These are phyloP conservation scores for Drosophila malerkotliana DNA, from an alignment of 1,140 invertebrate species.

Conservation along the genomic window DNA sequence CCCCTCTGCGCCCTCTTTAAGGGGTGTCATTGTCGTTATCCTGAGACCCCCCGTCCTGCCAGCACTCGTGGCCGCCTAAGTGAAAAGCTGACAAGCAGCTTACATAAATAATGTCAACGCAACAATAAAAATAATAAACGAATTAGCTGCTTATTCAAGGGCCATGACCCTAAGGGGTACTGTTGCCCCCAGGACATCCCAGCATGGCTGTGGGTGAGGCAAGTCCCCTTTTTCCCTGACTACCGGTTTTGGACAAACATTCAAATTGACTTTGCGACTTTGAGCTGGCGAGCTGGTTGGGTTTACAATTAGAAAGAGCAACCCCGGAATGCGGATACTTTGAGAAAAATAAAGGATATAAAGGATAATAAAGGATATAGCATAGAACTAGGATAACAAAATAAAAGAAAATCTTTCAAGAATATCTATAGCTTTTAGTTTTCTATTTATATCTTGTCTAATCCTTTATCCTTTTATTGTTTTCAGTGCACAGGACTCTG, in stretches of 20 bases:
- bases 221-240: slow-evolving; percentile 18
- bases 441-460: not conserved
- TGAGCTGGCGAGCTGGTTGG: slow-evolving; percentile 50
- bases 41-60: not conserved
- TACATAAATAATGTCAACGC: slow-evolving; percentile 82
- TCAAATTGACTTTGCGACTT: slow-evolving; percentile 74
- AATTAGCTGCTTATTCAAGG: slow-evolving; percentile 77
- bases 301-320: slow-evolving; percentile 31
- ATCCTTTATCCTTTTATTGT: not conserved
- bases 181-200: slow-evolving; percentile 1
- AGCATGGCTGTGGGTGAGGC: not conserved
- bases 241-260: slow-evolving; percentile 50
- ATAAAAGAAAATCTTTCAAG: too few relatives aligned
- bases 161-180: slow-evolving; percentile 22
- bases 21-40: not conserved
- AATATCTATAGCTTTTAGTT: too few relatives aligned
- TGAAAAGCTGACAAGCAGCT: slow-evolving; percentile 81
- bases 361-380: not conserved
- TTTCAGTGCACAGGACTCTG: slow-evolving; percentile 5
- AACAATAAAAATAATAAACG: slow-evolving; percentile 83
- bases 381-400: not conserved
- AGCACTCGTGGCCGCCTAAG: slow-evolving; percentile 31
- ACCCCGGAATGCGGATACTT: slow-evolving; percentile 6
- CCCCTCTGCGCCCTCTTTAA: not conserved
- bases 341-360: not conserved